phyloP scores from a whole-genome alignment of 2,888 invertebrate species.

The Hesperia comma region DNA sequence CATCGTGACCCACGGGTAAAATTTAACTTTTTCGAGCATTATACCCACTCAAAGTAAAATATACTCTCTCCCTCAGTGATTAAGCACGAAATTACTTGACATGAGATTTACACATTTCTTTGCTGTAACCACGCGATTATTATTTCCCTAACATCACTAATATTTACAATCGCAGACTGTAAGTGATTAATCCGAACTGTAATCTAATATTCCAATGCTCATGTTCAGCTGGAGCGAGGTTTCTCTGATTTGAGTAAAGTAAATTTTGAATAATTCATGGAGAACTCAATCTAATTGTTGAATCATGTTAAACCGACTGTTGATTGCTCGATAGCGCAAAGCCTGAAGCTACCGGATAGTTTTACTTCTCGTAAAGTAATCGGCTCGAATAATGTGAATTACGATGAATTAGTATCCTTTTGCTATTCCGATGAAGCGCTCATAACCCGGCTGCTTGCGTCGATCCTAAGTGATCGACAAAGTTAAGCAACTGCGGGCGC shows the following conservation, averaged over 20 bases:
- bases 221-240: slow-evolving; percentile 19
- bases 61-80: too few species aligned
- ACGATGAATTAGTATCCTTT: too few species aligned
- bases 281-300: slow-evolving; percentile 43
- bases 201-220: slow-evolving; percentile 34
- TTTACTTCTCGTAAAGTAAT: background rate
- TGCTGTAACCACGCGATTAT: too few species aligned
- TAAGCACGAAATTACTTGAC: too few species aligned
- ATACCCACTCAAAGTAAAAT: too few species aligned
- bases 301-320: slow-evolving; percentile 42
- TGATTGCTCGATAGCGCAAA: slow-evolving; percentile 21
- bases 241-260: slow-evolving; percentile 36
- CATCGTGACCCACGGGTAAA: too few species aligned
- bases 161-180: slow-evolving; percentile 12
- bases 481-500: too few species aligned
- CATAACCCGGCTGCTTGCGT: too few species aligned
- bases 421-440: too few species aligned
- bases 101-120: too few species aligned
- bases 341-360: background rate
- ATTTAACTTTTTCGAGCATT: too few species aligned
- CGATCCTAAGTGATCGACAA: too few species aligned
- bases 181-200: slow-evolving; percentile 28
- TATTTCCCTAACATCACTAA: background rate
- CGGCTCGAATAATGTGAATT: background rate
- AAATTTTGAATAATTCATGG: slow-evolving; percentile 44